Evolutionary conservation across 2,113 vertebrate species (phyloP).

Genomic region (Chloebia gouldiae): DNA sequence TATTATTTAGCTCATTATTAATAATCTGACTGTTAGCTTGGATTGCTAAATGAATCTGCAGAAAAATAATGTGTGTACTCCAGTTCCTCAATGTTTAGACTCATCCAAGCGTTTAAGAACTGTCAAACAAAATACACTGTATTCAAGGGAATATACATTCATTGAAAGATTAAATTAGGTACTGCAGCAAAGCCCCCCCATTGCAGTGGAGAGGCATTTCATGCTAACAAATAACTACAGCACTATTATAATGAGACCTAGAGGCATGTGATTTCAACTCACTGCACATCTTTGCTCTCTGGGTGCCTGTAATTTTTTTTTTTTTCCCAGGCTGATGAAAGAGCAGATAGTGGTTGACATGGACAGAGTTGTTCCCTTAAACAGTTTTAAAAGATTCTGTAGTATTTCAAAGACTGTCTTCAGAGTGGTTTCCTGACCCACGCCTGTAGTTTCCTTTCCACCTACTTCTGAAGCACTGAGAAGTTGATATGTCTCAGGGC

Average conservation of each 20-base stretch:
- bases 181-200: background rate
- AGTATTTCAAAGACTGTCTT: background rate
- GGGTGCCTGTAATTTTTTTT: background rate
- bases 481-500: background rate
- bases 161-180: constrained; percentile 58
- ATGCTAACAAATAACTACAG: constrained; percentile 44
- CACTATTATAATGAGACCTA: constrained; percentile 29
- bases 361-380: background rate
- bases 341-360: background rate
- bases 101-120: constrained; percentile 29
- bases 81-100: constrained; percentile 12
- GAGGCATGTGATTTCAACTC: constrained; percentile 38
- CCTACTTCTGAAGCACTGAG: background rate
- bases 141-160: constrained; percentile 29
- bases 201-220: constrained; percentile 25
- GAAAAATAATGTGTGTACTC: constrained; percentile 30
- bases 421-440: background rate
- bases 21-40: constrained; percentile 20
- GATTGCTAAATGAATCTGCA: constrained; percentile 16
- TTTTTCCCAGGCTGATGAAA: background rate
- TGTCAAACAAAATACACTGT: constrained; percentile 53
- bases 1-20: constrained; percentile 22
- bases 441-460: background rate
- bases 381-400: background rate
- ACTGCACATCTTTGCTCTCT: constrained; percentile 12